Evolutionary conservation across 2,888 invertebrate genomes (phyloP), one percentile per base, ranked within the genome.

Genomic region (Cephus sareptanus): DNA sequence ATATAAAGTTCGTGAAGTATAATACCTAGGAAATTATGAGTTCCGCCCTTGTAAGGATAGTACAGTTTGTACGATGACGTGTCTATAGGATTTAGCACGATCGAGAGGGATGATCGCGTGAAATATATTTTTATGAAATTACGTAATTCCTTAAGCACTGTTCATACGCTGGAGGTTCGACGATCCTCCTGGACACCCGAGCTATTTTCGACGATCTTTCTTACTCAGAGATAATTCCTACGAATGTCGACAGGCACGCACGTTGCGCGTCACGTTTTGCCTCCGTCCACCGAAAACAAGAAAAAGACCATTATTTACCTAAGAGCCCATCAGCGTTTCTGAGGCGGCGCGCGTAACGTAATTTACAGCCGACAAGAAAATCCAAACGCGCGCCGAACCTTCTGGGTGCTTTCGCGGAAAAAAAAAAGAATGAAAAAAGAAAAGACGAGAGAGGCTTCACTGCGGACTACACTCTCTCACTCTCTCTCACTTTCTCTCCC

Each of bases 361-460:
- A 34, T 71, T 71, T 71, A 71, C 71, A 71, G 34, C 33, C 71
- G 71, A 34, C 31, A 71, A 71, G 71, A 31, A 71, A 71, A 71
- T 71, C 71, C 31, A 31, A 15, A 31, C 13, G 71, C 71, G 23
- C 23, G 56, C 56, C 23, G 23, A 56, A 56, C 23, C 23, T 56
- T 56, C 56, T 56, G 23, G 56, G 2, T 23, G 56, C 9, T 23
- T 56, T 56, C 56, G 23, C 56, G n/a, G n/a, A 56, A 23, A 56
- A 56, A 56, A 15, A 23, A 23, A 56, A 23, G 9, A 56, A 23
- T 23, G 23, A 23, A 23, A 23, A 23, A 40, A 1, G 1, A 15
- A 23, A 56, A 23, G 23, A 56, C 1, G 56, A 15, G 23, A 23
- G 23, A 56, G 56, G 2, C 9, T 56, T 2, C 56, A 1, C 9